A percentile compares a stretch with the other conserved stretches of the same genome.
phyloP scores from a whole-genome alignment of 2,888 invertebrate species.

The Torymus aiolomorphi region DNA sequence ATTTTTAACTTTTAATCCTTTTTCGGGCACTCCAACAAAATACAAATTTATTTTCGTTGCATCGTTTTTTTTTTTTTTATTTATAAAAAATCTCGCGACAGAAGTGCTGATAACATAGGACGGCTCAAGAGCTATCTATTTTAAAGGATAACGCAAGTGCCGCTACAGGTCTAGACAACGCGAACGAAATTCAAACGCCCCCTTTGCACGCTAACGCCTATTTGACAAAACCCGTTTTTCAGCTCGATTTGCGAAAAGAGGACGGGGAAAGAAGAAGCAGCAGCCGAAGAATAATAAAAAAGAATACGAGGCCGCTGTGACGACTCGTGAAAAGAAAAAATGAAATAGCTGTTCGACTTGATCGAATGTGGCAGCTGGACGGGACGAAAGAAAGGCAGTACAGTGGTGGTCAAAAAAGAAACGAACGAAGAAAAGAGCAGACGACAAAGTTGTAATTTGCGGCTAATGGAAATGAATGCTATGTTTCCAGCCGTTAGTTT shows the following conservation, averaged over 20 bases:
- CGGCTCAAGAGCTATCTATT: neutral
- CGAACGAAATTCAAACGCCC: neutral
- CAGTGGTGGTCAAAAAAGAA: neutral
- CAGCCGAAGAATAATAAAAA: neutral
- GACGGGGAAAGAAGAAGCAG: neutral
- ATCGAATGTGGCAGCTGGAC: slow-evolving; percentile 24
- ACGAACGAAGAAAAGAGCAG: slow-evolving; percentile 3
- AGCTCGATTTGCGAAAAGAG: neutral
- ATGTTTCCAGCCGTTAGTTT: too few relatives aligned
- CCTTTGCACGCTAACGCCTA: slow-evolving; percentile 25
- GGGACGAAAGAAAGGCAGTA: neutral
- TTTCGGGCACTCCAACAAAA: too few relatives aligned
- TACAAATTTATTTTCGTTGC: too few relatives aligned
- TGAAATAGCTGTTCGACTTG: slow-evolving; percentile 24
- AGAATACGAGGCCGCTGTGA: neutral
- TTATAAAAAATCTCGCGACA: too few relatives aligned
- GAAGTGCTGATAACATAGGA: neutral
- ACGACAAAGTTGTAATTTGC: neutral
- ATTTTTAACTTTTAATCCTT: too few relatives aligned
- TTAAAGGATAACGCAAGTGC: slow-evolving; percentile 11
- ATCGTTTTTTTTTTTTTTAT: too few relatives aligned
- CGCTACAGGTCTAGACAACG: neutral
- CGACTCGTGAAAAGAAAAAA: slow-evolving; percentile 10
- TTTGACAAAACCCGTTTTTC: slow-evolving; percentile 45
- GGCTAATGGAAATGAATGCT: neutral